phyloP scores from a whole-genome alignment of 1,140 invertebrate species.

The Anastatus disparis region DNA sequence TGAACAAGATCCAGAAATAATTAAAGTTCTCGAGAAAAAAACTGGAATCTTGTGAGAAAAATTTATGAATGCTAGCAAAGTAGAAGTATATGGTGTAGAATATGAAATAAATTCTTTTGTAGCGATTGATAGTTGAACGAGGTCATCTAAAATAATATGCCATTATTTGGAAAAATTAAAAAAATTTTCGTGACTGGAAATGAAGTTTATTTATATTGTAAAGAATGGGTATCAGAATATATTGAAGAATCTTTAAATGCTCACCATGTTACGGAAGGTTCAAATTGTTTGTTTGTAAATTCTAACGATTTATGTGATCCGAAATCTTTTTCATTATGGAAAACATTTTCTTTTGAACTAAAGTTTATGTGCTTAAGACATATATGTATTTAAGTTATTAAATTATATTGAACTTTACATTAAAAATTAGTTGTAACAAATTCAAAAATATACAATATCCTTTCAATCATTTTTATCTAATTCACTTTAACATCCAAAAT shows the following conservation, averaged over 20 bases:
- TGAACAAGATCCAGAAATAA: not conserved
- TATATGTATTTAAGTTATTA: too few relatives aligned
- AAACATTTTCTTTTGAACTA: too few relatives aligned
- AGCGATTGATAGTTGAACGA: not conserved
- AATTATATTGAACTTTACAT: too few relatives aligned
- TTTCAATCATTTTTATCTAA: too few relatives aligned
- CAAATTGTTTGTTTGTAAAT: not conserved
- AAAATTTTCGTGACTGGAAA: not conserved
- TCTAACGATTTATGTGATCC: too few relatives aligned
- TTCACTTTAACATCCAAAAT: too few relatives aligned
- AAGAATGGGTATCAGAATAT: not conserved
- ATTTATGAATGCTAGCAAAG: not conserved
- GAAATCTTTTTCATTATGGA: too few relatives aligned
- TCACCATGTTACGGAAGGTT: not conserved
- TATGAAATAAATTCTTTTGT: not conserved
- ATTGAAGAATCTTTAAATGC: not conserved
- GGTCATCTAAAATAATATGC: not conserved
- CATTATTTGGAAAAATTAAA: slow-evolving; percentile 13
- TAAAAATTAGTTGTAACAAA: too few relatives aligned
- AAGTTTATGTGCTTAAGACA: not conserved
- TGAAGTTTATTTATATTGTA: not conserved
- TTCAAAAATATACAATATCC: too few relatives aligned
- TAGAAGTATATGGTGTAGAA: not conserved
- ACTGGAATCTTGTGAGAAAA: not conserved
- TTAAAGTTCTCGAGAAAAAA: not conserved